Evolutionary conservation across 2,888 invertebrate species (phyloP), one percentile per base, ranked within the genome.

Genomic region (Cephus pulcher): DNA sequence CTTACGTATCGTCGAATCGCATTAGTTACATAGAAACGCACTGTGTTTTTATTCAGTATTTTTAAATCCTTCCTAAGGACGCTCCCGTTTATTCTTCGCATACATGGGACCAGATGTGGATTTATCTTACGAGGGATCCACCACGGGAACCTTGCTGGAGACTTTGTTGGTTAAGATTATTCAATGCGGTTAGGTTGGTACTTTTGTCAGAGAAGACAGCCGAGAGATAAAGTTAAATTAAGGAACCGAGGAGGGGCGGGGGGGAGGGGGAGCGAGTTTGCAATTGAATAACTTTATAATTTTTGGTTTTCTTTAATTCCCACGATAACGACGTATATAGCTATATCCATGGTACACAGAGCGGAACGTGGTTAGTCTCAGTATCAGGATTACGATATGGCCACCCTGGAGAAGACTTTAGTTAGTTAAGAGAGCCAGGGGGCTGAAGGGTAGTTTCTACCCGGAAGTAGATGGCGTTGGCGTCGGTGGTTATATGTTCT

Each of bases 241-340:
- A 84, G 81, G 81, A 81, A 76, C 23, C 34, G 30, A 11, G 33
- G 30, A 30, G 76, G 73, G 78, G 77, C 34, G 79, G 80, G 78
- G 77, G 37, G 79, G 80, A 1, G 32, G 79, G 78, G 80, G 34
- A 11, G 79, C 76, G 82, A 83, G 82, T 84, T 83, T 74, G 78
- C 85, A 84, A 86, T 86, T 86, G 85, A 85, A 86, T 86, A 84
- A 86, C 84, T 86, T 85, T 85, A 80, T 83, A 83, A 86, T 85
- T 84, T 84, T 85, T 83, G 82, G 84, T 85, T 85, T 83, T 86
- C 83, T 85, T 86, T 84, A 84, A 82, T 84, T 83, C 83, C 81
- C 85, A 83, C 81, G 82, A 83, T 84, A 85, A 83, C 71, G 71
- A 32, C 32, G 12, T 6, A 33, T 23, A 70, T 23, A 70, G 15